A percentile compares a stretch with the other conserved stretches of the same genome.
Conservation (phyloP, 2,113 vertebrate genomes). For the Etia nguti region DNA sequence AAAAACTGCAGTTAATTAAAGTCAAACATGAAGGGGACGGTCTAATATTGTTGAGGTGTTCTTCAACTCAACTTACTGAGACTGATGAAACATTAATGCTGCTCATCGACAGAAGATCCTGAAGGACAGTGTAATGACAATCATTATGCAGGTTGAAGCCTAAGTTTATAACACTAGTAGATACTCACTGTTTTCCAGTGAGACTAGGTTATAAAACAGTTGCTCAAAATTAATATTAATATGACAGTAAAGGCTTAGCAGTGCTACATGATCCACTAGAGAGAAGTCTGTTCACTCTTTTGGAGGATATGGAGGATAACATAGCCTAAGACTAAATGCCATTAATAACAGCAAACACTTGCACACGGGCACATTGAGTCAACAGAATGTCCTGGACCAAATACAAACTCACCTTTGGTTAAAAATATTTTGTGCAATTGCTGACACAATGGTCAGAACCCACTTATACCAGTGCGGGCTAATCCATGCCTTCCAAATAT, state of each 20-base stretch:
- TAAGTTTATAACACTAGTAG: neutral
- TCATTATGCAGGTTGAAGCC: neutral
- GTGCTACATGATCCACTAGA: neutral
- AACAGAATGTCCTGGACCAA: neutral
- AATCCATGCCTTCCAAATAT: too few species aligned
- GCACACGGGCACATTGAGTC: neutral
- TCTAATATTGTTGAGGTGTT: neutral
- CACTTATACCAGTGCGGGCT: rapidly evolving
- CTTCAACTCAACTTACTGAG: neutral
- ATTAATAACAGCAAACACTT: neutral
- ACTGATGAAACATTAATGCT: neutral
- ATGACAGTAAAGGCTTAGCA: neutral
- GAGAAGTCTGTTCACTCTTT: neutral
- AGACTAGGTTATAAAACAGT: rapidly evolving
- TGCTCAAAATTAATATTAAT: neutral
- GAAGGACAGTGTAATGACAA: neutral
- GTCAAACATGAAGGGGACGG: neutral
- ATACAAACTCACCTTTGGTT: neutral
- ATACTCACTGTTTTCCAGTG: neutral
- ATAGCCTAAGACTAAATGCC: neutral
- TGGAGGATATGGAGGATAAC: neutral
- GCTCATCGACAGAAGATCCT: neutral
- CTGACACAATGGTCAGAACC: neutral
- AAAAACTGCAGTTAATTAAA: neutral
- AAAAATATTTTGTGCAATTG: neutral